Evolutionary conservation across 2,797 vertebrate species (phyloP).

Genomic region (Dallia pectoralis): DNA sequence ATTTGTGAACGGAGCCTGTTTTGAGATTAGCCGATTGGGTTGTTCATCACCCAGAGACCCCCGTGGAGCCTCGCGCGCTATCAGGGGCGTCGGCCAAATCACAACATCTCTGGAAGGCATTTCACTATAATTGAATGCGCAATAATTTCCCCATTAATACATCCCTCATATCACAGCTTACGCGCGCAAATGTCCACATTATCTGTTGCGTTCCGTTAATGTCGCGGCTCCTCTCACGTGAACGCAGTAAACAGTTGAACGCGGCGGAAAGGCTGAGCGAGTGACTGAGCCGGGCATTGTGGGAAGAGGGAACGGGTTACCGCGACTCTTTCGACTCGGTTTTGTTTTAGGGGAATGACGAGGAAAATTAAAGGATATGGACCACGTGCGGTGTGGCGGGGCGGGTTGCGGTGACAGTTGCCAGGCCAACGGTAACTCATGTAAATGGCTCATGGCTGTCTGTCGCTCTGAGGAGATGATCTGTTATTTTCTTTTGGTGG

Average conservation of each 20-base stretch:
- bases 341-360: conserved; percentile 71
- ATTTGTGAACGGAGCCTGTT: conserved; percentile 78
- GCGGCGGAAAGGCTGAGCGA: background rate
- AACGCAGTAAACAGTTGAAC: conserved; percentile 81
- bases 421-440: conserved; percentile 88
- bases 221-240: conserved; percentile 82
- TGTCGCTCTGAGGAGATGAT: conserved; percentile 76
- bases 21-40: conserved; percentile 99
- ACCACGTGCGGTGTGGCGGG: conserved; percentile 79
- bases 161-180: conserved; percentile 94
- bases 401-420: conserved; percentile 79
- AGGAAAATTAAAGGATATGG: conserved; percentile 90
- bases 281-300: conserved; percentile 13
- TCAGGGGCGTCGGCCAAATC: conserved; percentile 85
- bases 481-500: conserved; percentile 77
- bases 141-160: conserved; percentile 98
- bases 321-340: conserved; percentile 78
- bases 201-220: conserved; percentile 89
- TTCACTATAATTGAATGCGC: conserved; percentile 95
- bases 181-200: conserved; percentile 89
- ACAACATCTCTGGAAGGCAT: conserved; percentile 97
- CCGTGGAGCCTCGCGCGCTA: conserved; percentile 73
- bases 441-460: conserved; percentile 71
- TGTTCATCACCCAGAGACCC: conserved; percentile 92
- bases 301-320: conserved; percentile 50